Evolutionary conservation across 2,113 vertebrate genomes (phyloP).

Genomic region (Atractosteus spatula): DNA sequence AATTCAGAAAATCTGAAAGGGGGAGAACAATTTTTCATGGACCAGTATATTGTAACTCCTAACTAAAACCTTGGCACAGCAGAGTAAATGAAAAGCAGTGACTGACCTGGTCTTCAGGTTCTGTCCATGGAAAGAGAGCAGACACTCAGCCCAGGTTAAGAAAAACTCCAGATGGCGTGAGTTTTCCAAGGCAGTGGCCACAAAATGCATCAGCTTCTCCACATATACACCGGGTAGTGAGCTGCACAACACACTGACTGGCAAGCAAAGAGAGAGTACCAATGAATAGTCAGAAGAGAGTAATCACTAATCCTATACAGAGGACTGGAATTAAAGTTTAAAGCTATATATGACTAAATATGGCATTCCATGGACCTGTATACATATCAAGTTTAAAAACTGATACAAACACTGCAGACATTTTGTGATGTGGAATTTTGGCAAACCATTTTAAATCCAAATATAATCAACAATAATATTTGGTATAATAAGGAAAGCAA

Average conservation of each 20-base stretch:
- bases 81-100: background rate
- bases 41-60: background rate
- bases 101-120: conserved; percentile 85
- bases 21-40: no score
- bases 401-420: background rate
- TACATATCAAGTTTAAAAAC: background rate
- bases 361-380: background rate
- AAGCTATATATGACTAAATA: background rate
- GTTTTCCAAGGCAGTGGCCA: conserved; percentile 79
- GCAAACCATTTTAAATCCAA: no score
- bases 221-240: conserved; percentile 87
- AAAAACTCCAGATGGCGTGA: conserved; percentile 91
- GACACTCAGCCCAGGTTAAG: conserved; percentile 79
- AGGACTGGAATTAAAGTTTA: no score
- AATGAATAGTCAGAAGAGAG: background rate
- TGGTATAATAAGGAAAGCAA: no score
- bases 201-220: conserved; percentile 82
- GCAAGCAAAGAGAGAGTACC: background rate
- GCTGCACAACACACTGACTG: conserved; percentile 79
- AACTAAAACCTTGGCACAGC: background rate
- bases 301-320: background rate
- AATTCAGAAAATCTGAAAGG: no score
- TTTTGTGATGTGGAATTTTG: background rate
- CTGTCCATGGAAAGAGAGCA: conserved; percentile 85
- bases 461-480: no score